Percentiles rank a stretch among this genome's conserved stretches.
Conservation (phyloP, 2,113 vertebrate genomes). For the Mustela lutreola region DNA sequence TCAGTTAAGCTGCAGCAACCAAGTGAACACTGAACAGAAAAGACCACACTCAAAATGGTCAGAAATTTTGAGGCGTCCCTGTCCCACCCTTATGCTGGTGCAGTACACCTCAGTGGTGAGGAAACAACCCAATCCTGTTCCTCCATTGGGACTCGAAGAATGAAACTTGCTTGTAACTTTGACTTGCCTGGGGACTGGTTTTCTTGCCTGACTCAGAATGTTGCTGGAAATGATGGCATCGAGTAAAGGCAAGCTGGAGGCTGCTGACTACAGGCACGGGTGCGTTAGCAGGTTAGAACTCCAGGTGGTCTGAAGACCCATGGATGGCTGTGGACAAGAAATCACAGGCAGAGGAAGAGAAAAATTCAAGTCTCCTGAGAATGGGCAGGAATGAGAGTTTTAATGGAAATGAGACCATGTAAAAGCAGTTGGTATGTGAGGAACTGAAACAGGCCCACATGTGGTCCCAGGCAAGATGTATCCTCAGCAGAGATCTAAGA, state of each 20-base stretch:
- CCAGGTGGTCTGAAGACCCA: not conserved
- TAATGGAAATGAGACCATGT: not conserved
- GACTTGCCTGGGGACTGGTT: not conserved
- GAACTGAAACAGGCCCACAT: too few relatives aligned
- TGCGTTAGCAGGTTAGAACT: rapidly evolving
- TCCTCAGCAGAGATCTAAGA: not conserved
- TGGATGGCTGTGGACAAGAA: not conserved
- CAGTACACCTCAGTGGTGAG: not conserved
- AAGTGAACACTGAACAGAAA: not conserved
- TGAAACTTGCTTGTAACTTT: not conserved
- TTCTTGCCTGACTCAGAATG: not conserved
- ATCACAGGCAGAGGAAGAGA: not conserved
- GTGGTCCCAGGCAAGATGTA: too few relatives aligned
- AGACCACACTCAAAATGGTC: not conserved
- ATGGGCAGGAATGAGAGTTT: not conserved
- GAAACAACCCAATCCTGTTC: not conserved
- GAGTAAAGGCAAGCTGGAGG: not conserved
- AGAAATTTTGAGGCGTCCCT: not conserved
- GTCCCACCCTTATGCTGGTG: not conserved
- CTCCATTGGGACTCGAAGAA: not conserved
- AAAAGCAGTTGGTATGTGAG: not conserved
- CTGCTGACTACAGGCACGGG: not conserved
- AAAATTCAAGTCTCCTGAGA: not conserved
- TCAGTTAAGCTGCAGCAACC: not conserved
- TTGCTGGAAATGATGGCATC: not conserved